phyloP scores from a whole-genome alignment of 2,113 vertebrate genomes.

The Haemorhous mexicanus region DNA sequence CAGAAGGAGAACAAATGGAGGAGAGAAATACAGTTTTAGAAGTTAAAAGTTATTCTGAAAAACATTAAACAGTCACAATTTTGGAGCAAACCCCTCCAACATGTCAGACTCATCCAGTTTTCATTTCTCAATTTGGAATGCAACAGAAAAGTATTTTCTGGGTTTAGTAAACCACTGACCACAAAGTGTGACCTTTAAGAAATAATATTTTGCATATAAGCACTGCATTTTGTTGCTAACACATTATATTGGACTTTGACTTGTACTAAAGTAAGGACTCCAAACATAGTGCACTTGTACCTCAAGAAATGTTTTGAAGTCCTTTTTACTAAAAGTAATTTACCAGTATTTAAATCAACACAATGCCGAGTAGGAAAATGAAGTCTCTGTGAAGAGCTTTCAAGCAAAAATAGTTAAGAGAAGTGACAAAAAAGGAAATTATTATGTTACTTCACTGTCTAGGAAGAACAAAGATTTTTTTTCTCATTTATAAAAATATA shows the following conservation, averaged over 20 bases:
- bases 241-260: background rate
- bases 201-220: background rate
- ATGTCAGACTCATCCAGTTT: background rate
- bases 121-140: background rate
- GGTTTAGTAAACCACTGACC: background rate
- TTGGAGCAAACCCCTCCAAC: background rate
- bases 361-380: fast-evolving
- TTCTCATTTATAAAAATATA: background rate
- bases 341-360: background rate
- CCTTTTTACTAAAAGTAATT: background rate
- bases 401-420: background rate
- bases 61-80: background rate
- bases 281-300: background rate
- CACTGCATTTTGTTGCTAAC: background rate
- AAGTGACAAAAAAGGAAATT: background rate
- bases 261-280: background rate
- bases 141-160: background rate
- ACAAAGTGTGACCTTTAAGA: background rate
- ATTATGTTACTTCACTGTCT: background rate
- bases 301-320: background rate
- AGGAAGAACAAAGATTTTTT: background rate
- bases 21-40: background rate
- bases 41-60: background rate
- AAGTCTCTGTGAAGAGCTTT: background rate
- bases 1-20: background rate